phyloP scores from a whole-genome alignment of 2,797 vertebrate genomes.

The Toxotes lorentzi region DNA sequence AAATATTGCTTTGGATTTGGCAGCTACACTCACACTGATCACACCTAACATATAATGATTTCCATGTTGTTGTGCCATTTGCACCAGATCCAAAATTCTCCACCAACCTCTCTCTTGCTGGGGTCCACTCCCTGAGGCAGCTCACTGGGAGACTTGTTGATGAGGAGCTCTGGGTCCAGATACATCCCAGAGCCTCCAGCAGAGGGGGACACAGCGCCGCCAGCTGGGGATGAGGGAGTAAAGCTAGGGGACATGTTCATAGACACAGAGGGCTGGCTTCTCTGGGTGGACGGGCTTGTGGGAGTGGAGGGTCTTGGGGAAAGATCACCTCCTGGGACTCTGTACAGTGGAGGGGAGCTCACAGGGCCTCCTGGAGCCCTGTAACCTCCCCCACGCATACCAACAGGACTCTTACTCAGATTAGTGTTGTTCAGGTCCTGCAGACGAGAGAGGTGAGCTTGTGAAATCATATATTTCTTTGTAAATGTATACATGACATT shows the following conservation, averaged over 20 bases:
- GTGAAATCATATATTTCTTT: neutral
- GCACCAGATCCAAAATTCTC: neutral
- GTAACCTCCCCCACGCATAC: conserved; percentile 50
- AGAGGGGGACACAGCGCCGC: conserved; percentile 26
- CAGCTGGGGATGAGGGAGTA: conserved; percentile 4
- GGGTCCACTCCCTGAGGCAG: conserved; percentile 89
- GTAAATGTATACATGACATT: neutral
- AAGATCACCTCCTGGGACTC: conserved; percentile 59
- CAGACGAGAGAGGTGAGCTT: neutral
- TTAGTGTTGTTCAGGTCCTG: conserved; percentile 87
- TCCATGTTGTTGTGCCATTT: neutral
- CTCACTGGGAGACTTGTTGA: conserved; percentile 83
- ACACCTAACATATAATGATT: neutral
- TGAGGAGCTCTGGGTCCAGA: conserved; percentile 75
- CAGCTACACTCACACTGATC: neutral
- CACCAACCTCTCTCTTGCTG: conserved; percentile 88
- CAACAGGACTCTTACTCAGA: conserved; percentile 71
- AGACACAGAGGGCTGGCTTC: neutral
- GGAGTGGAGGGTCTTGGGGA: conserved; percentile 50
- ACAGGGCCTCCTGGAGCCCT: conserved; percentile 78
- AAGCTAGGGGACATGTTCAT: conserved; percentile 20
- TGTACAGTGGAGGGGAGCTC: conserved; percentile 64
- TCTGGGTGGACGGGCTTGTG: conserved; percentile 30
- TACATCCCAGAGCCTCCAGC: conserved; percentile 35
- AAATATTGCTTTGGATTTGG: neutral